Percentiles rank a stretch among this genome's conserved stretches.
phyloP scores from a whole-genome alignment of 2,888 invertebrate genomes.

The Troglohyphantes excavatus region DNA sequence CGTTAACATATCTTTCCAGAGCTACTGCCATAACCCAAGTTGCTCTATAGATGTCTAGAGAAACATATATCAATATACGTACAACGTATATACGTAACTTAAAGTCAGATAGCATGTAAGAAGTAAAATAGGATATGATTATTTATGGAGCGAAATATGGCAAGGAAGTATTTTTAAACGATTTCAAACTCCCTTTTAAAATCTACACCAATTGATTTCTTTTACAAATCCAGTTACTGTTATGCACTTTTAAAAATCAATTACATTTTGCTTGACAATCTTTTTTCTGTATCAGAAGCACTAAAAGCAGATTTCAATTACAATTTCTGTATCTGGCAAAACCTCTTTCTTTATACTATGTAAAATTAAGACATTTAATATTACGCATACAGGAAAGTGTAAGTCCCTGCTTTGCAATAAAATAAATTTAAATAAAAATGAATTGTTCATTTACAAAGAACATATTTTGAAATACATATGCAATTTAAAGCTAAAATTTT shows the following conservation, averaged over 20 bases:
- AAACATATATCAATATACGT: conserved; percentile 74
- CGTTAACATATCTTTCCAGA: conserved; percentile 65
- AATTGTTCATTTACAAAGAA: too few species aligned
- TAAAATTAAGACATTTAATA: too few species aligned
- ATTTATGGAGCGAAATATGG: background rate
- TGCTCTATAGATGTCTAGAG: conserved; percentile 59
- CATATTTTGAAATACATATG: too few species aligned
- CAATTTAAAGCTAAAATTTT: too few species aligned
- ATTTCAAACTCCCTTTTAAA: conserved; percentile 3
- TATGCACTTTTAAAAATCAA: background rate
- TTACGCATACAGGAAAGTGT: too few species aligned
- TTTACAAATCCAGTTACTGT: background rate
- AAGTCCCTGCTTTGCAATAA: too few species aligned
- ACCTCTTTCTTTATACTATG: too few species aligned
- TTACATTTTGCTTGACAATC: conserved; percentile 75
- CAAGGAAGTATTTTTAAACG: conserved; percentile 38
- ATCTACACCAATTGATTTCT: background rate
- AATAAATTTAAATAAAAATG: too few species aligned
- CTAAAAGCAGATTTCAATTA: too few species aligned
- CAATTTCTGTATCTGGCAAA: too few species aligned
- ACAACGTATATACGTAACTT: conserved; percentile 76
- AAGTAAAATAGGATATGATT: conserved; percentile 18
- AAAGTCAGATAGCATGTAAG: conserved; percentile 60
- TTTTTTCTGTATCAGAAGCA: background rate
- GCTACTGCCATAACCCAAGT: conserved; percentile 63